A percentile compares a stretch with the other conserved stretches of the same genome.
These are phyloP conservation scores for Gallinago stenura DNA, from an alignment of 2,797 vertebrate species.

Conservation along the genomic window DNA sequence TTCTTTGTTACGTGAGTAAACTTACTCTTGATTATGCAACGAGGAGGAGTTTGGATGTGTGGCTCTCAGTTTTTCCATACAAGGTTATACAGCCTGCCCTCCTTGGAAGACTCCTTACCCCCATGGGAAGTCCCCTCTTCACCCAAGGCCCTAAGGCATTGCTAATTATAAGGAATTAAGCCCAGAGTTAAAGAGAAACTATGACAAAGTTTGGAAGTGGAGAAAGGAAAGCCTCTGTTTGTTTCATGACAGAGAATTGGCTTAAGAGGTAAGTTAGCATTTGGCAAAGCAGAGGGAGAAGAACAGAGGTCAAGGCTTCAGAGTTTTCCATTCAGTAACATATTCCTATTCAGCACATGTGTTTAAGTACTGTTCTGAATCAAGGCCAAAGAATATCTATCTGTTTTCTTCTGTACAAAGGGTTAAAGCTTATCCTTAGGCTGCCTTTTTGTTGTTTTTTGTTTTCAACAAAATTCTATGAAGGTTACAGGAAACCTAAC, in stretches of 20 bases:
- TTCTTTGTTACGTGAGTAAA: background rate
- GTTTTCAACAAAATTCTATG: background rate
- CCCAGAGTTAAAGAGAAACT: conserved; percentile 18
- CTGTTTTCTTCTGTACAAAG: background rate
- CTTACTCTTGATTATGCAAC: background rate
- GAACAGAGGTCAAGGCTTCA: conserved; percentile 38
- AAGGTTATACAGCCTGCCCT: conserved; percentile 1
- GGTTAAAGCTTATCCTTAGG: background rate
- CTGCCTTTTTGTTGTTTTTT: background rate
- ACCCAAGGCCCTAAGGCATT: background rate
- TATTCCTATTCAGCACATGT: background rate
- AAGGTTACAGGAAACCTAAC: background rate
- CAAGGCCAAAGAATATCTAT: conserved; percentile 12
- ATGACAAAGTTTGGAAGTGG: background rate
- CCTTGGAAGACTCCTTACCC: background rate
- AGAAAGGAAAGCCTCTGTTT: background rate
- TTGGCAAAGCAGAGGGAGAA: conserved; percentile 24
- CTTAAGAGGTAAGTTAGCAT: conserved; percentile 13
- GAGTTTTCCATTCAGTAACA: conserved; percentile 50
- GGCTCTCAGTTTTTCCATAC: conserved; percentile 19
- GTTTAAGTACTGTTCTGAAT: conserved; percentile 33
- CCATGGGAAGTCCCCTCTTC: conserved; percentile 8
- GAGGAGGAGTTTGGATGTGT: background rate
- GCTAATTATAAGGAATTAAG: background rate
- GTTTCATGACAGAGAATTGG: conserved; percentile 8